A percentile compares a stretch with the other conserved stretches of the same genome.
Conservation (phyloP, 2,888 invertebrate genomes). For the Apocheima hispidaria region DNA sequence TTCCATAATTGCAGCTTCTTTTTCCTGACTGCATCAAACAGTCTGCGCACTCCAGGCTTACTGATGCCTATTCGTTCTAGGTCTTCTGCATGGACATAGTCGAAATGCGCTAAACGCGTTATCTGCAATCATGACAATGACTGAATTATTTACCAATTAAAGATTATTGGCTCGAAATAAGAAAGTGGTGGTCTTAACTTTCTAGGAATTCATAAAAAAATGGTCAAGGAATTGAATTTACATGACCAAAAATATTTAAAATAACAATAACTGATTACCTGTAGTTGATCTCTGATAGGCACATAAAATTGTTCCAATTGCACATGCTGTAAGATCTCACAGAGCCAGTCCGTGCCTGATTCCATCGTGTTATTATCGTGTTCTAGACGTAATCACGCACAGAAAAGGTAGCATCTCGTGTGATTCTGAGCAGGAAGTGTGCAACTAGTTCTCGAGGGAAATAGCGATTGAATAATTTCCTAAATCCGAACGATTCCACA, state of each 20-base stretch:
- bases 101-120: slow-evolving; percentile 97
- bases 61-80: slow-evolving; percentile 97
- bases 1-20: slow-evolving; percentile 93
- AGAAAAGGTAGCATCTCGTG: slow-evolving; percentile 70
- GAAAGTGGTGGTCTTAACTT: neutral
- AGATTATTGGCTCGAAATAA: neutral
- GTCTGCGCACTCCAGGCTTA: slow-evolving; percentile 95
- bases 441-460: slow-evolving; percentile 55
- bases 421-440: slow-evolving; percentile 69
- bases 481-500: slow-evolving; percentile 24
- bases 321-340: slow-evolving; percentile 94
- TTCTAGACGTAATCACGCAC: slow-evolving; percentile 45
- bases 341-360: slow-evolving; percentile 91
- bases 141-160: neutral
- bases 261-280: slow-evolving; percentile 82
- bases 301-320: slow-evolving; percentile 96
- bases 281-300: slow-evolving; percentile 95
- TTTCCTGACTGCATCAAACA: slow-evolving; percentile 97
- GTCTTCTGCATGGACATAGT: slow-evolving; percentile 98
- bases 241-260: neutral
- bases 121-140: slow-evolving; percentile 85
- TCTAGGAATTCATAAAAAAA: neutral
- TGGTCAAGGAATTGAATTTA: too few species aligned
- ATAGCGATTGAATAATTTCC: slow-evolving; percentile 45
- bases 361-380: slow-evolving; percentile 65